Evolutionary conservation across 2,113 vertebrate species (phyloP).

Genomic region (human (Homo sapiens)): DNA sequence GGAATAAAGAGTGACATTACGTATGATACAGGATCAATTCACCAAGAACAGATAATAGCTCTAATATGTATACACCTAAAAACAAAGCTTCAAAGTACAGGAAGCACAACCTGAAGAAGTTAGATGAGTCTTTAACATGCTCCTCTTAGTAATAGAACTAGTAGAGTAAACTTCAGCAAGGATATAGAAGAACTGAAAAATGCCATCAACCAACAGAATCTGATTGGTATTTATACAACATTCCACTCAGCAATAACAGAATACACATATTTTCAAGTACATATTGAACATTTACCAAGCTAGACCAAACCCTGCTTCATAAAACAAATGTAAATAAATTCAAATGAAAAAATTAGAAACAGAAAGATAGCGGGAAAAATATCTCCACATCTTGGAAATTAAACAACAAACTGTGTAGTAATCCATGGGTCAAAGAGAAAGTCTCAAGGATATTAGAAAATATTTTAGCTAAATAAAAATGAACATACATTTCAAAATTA

Average conservation of each 20-base stretch:
- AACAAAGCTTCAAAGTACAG: neutral
- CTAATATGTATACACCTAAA: neutral
- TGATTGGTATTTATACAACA: neutral
- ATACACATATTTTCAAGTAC: neutral
- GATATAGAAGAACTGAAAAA: neutral
- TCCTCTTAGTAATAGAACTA: neutral
- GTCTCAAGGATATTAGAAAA: neutral
- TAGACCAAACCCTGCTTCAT: constrained; percentile 14
- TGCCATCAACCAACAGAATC: neutral
- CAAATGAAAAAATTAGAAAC: constrained; percentile 1
- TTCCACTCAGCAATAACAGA: neutral
- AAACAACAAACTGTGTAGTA: neutral
- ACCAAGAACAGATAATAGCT: neutral
- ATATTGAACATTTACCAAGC: neutral
- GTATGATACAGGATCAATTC: neutral
- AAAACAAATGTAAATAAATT: constrained; percentile 15
- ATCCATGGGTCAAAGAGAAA: neutral
- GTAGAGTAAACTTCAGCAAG: neutral
- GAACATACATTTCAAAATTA: neutral
- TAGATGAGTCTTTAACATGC: neutral
- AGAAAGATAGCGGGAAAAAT: neutral
- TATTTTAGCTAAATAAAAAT: neutral
- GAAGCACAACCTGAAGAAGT: neutral
- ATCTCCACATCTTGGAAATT: neutral
- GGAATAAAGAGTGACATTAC: neutral